These are phyloP conservation scores for Drosophila pseudotakahashii DNA, from an alignment of 2,888 invertebrate genomes.

Conservation along the genomic window DNA sequence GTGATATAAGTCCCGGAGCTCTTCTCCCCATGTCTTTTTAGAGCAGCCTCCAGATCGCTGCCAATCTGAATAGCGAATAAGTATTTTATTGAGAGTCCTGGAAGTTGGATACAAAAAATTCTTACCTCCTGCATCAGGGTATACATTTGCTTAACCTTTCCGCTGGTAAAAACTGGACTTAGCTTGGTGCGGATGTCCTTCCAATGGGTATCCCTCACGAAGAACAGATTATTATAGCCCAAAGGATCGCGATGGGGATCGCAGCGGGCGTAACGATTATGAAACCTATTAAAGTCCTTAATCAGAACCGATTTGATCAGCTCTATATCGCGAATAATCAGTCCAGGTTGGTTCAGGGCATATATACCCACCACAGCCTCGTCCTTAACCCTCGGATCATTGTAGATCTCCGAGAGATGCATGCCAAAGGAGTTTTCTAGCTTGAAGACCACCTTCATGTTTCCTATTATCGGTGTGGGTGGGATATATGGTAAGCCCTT, in stretches of 20 bases:
- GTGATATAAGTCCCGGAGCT: conserved; percentile 45
- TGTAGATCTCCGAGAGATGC: conserved; percentile 82
- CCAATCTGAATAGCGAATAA: conserved; percentile 55
- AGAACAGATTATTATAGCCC: conserved; percentile 84
- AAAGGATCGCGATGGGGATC: conserved; percentile 82
- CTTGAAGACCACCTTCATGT: conserved; percentile 79
- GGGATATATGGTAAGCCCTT: conserved; percentile 82
- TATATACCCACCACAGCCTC: conserved; percentile 82
- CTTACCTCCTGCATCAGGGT: conserved; percentile 78
- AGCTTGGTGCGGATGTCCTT: conserved; percentile 83
- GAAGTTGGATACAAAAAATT: not conserved
- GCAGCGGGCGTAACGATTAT: conserved; percentile 70
- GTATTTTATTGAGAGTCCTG: too few relatives aligned
- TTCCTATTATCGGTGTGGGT: conserved; percentile 84
- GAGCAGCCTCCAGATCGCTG: conserved; percentile 66
- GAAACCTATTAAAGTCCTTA: conserved; percentile 84
- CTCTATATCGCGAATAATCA: conserved; percentile 85
- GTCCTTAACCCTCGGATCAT: conserved; percentile 67
- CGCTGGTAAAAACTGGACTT: conserved; percentile 85
- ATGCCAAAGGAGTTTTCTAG: conserved; percentile 76
- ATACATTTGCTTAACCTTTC: conserved; percentile 84
- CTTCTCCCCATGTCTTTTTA: conserved; percentile 39
- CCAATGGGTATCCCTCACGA: conserved; percentile 84
- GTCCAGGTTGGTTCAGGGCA: conserved; percentile 84
- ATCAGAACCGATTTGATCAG: conserved; percentile 84